Evolutionary conservation across 2,888 invertebrate species (phyloP), one percentile per base, ranked within the genome.

Genomic region (Omphaloscelis lunosa): DNA sequence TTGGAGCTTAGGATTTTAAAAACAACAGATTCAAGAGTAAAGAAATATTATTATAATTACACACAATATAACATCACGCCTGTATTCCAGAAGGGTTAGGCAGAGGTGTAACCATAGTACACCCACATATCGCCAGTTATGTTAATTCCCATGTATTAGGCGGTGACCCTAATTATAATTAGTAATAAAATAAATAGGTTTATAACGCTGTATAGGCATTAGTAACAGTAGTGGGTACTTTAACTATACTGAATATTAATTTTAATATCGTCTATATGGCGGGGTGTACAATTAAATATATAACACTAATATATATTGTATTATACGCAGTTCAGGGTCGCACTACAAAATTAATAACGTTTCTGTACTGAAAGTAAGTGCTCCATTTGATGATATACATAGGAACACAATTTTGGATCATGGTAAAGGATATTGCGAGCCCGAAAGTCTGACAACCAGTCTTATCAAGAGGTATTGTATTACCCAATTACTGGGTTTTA

Each of bases 251-350:
- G 7, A 66, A 27, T 45, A 77, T 75, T 77, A 77, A 78, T 76
- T 27, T 66, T 34, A 67, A 78, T 78, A 78, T 17, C 27, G n/a
- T 62, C n/a, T 41, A 79, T 29, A n/a, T 69, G 58, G 2, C 23
- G 20, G 34, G 27, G 48, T 62, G 63, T 27, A 39, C 39, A 62
- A 53, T 53, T 72, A 80, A 62, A 61, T 3, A 53, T 72, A 53
- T 39, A 71, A 56, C 23, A 1, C 17, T 53, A 15, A 20, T 80
- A 72, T 2, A 72, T 62, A 62, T 73, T 72, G 8, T 74, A 23
- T 56, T 58, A 74, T 66, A 29, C 27, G 0, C 23, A 1, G 9
- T 53, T 59, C 27, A 66, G 51, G 45, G 58, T 41, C 5, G 17
- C 41, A 17, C 27, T 53, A 27, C 20, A 17, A 53, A 51, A n/a